Evolutionary conservation across 2,888 invertebrate species (phyloP).

Genomic region (Drosophila siamana): DNA sequence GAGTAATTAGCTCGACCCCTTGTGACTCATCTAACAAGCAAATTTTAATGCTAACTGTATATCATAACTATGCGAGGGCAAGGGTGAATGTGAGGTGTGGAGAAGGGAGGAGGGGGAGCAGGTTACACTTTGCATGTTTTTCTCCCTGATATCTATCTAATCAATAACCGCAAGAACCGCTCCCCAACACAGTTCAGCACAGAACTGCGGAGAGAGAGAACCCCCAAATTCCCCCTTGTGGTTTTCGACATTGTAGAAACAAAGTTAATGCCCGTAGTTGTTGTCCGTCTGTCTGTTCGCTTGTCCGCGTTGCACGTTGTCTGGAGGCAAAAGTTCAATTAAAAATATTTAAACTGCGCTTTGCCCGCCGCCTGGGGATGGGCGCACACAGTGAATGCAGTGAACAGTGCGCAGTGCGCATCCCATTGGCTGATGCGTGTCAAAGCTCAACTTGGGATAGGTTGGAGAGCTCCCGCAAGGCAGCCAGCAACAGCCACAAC

Average conservation of each 20-base stretch:
- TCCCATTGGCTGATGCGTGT: slow-evolving; percentile 77
- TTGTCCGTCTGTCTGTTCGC: slow-evolving; percentile 27
- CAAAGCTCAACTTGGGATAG: slow-evolving; percentile 84
- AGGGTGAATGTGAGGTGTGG: too few relatives aligned
- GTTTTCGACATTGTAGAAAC: slow-evolving; percentile 55
- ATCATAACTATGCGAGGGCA: slow-evolving; percentile 16
- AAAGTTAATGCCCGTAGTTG: slow-evolving; percentile 46
- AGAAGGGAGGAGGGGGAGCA: too few relatives aligned
- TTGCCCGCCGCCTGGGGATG: slow-evolving; percentile 41
- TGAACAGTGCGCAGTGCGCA: slow-evolving; percentile 31
- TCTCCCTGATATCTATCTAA: slow-evolving; percentile 63
- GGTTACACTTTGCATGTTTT: slow-evolving; percentile 33
- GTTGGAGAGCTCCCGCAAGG: slow-evolving; percentile 82
- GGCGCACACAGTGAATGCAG: slow-evolving; percentile 18
- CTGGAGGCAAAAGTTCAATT: slow-evolving; percentile 82
- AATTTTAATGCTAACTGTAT: slow-evolving; percentile 55
- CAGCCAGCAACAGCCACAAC: slow-evolving; percentile 42
- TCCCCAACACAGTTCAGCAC: slow-evolving; percentile 16
- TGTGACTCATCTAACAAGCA: slow-evolving; percentile 41
- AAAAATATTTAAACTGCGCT: slow-evolving; percentile 77
- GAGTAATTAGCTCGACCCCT: slow-evolving; percentile 47
- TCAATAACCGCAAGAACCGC: slow-evolving; percentile 72
- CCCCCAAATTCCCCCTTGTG: slow-evolving; percentile 43
- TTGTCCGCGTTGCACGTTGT: slow-evolving; percentile 42
- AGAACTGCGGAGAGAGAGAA: background rate